These are phyloP conservation scores for Nothoprocta pentlandii DNA, from an alignment of 2,113 vertebrate species.

Conservation along the genomic window DNA sequence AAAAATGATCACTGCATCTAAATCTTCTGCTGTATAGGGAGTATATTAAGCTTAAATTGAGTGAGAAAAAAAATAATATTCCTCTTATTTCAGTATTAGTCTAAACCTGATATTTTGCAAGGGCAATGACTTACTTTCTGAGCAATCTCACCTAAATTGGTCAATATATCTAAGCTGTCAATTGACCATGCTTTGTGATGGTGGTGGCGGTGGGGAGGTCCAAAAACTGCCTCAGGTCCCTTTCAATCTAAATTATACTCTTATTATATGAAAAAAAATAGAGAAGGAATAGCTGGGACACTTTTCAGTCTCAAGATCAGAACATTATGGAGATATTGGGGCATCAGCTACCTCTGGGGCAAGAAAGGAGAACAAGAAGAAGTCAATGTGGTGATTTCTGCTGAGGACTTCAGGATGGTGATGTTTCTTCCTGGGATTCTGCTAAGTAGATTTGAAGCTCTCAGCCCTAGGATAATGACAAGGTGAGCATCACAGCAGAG, in stretches of 20 bases:
- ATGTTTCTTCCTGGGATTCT: accelerated
- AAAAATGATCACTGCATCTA: not conserved
- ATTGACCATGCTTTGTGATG: not conserved
- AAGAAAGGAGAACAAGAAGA: not conserved
- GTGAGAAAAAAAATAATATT: not conserved
- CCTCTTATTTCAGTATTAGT: not conserved
- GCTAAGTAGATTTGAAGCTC: not conserved
- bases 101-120: not conserved
- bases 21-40: not conserved
- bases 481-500: not conserved
- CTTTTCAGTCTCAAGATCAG: not conserved
- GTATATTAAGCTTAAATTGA: not conserved
- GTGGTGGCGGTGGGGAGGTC: not conserved
- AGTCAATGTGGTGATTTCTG: not conserved
- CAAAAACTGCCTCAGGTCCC: not conserved
- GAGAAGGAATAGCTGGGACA: not conserved
- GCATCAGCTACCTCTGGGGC: accelerated
- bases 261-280: not conserved
- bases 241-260: not conserved
- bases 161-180: not conserved
- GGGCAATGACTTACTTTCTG: not conserved
- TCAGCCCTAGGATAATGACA: not conserved
- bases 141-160: not conserved
- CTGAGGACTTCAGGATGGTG: not conserved
- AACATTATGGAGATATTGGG: accelerated